Conservation (phyloP, 2,797 vertebrate genomes). For the Arctocebus calabarensis region DNA sequence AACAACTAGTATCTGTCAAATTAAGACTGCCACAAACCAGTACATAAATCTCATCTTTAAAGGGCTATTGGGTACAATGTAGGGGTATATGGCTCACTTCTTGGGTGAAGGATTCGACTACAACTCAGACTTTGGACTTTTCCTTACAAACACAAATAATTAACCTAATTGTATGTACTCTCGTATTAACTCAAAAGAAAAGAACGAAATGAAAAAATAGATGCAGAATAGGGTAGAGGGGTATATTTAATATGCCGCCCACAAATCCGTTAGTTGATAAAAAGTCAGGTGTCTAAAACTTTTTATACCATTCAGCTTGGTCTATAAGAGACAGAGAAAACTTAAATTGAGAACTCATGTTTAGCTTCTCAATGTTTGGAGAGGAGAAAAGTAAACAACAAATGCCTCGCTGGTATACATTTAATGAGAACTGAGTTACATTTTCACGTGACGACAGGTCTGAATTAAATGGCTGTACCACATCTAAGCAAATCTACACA, state of each 20-base stretch:
- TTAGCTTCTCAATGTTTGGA: not conserved
- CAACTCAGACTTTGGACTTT: too few species aligned
- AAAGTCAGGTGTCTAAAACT: constrained; percentile 40
- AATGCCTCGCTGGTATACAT: not conserved
- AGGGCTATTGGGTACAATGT: not conserved
- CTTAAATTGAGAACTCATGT: constrained; percentile 2
- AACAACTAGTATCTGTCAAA: constrained; percentile 68
- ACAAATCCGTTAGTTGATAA: constrained; percentile 52
- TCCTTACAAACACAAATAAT: not conserved
- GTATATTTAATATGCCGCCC: constrained; percentile 42
- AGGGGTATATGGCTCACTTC: too few species aligned
- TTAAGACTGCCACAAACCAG: constrained; percentile 45
- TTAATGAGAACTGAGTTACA: constrained; percentile 54
- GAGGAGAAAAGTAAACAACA: not conserved
- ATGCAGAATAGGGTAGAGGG: not conserved
- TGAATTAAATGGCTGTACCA: not conserved
- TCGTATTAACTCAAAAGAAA: not conserved
- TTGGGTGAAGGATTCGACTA: too few species aligned
- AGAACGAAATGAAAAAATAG: constrained; percentile 51
- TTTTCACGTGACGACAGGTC: not conserved
- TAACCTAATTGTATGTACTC: too few species aligned
- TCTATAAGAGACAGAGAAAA: constrained; percentile 59
- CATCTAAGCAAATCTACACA: not conserved
- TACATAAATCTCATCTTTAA: constrained; percentile 63
- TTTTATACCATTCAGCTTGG: constrained; percentile 30